phyloP scores from a whole-genome alignment of 35 echinoderm and acorn worm genomes.

The Apostichopus japonicus region DNA sequence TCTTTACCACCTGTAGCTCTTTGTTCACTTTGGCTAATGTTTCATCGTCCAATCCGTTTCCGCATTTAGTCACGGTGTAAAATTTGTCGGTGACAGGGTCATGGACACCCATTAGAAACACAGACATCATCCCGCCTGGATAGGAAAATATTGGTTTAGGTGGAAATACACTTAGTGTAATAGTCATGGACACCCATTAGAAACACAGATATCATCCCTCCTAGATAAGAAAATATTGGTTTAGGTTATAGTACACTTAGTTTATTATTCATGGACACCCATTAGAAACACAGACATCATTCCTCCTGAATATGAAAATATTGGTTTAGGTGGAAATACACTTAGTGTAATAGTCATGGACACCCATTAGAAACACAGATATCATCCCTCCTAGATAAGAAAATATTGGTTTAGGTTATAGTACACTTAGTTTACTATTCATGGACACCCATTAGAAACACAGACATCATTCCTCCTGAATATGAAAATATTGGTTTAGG shows the following conservation, averaged over 20 bases:
- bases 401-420: no score
- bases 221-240: neutral
- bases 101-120: slow-evolving; percentile 88
- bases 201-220: slow-evolving; percentile 95
- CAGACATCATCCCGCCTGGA: slow-evolving; percentile 95
- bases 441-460: slow-evolving; percentile 88
- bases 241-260: no score
- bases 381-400: slow-evolving; percentile 79
- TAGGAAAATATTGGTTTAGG: slow-evolving; percentile 43
- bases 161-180: slow-evolving; percentile 48
- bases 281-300: slow-evolving; percentile 96
- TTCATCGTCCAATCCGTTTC: slow-evolving; percentile 86
- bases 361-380: slow-evolving; percentile 93
- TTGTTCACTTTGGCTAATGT: slow-evolving; percentile 83
- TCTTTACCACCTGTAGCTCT: slow-evolving; percentile 82
- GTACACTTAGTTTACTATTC: no score
- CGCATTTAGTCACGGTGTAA: slow-evolving; percentile 93
- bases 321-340: slow-evolving; percentile 70
- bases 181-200: slow-evolving; percentile 86
- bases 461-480: slow-evolving; percentile 95
- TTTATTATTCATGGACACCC: slow-evolving; percentile 64
- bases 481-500: slow-evolving; percentile 42
- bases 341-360: slow-evolving; percentile 64
- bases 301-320: slow-evolving; percentile 58
- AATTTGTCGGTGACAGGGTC: slow-evolving; percentile 68